Evolutionary conservation across 1,140 invertebrate genomes (phyloP).

Genomic region (Drosophila teissieri): DNA sequence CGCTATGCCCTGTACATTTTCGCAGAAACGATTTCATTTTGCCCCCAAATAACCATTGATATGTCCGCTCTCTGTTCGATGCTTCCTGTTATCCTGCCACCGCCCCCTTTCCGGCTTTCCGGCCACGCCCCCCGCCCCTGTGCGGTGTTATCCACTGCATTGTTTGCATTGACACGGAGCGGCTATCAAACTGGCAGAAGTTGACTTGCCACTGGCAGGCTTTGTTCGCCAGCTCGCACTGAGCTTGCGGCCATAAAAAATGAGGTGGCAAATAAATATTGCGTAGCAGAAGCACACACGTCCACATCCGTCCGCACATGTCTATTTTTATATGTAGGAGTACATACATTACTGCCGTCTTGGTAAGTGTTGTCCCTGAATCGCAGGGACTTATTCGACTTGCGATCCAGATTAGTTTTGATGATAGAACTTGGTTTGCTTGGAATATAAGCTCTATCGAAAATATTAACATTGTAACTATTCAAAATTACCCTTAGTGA

Average conservation of each 20-base stretch:
- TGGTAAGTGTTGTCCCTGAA: constrained; percentile 10
- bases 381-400: neutral
- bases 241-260: constrained; percentile 66
- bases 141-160: constrained; percentile 31
- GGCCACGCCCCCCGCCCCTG: neutral
- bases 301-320: constrained; percentile 21
- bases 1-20: neutral
- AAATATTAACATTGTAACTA: too few species aligned
- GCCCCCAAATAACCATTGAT: constrained; percentile 76
- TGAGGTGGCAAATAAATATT: constrained; percentile 67
- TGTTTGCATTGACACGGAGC: constrained; percentile 76
- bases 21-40: constrained; percentile 78
- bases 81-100: constrained; percentile 26
- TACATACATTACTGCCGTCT: constrained; percentile 18
- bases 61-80: constrained; percentile 44
- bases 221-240: constrained; percentile 35
- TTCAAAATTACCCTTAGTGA: too few species aligned
- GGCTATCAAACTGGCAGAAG: constrained; percentile 63
- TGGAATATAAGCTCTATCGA: too few species aligned
- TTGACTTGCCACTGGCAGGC: constrained; percentile 62
- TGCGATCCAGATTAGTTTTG: neutral
- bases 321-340: constrained; percentile 10
- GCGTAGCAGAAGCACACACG: constrained; percentile 38
- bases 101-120: neutral
- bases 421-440: neutral